Conservation (phyloP, 2,113 vertebrate species). For the Python bivittatus region DNA sequence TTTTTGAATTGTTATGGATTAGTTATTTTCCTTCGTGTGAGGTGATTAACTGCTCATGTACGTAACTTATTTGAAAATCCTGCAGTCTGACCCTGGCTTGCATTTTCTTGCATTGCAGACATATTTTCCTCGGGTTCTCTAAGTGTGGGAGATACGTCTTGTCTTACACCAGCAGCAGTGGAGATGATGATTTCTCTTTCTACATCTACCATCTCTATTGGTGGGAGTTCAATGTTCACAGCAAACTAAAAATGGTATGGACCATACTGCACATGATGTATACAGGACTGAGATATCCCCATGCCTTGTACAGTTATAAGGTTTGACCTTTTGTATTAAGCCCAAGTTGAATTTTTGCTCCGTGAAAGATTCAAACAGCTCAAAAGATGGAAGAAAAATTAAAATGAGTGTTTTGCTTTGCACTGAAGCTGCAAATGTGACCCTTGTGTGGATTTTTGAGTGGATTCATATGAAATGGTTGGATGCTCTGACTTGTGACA, state of each 20-base stretch:
- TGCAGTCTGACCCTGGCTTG: background rate
- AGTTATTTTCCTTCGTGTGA: background rate
- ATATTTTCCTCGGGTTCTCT: slow-evolving; percentile 93
- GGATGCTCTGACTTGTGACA: background rate
- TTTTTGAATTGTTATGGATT: background rate
- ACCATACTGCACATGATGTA: background rate
- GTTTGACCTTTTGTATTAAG: background rate
- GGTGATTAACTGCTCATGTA: too few relatives aligned
- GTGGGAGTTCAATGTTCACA: slow-evolving; percentile 96
- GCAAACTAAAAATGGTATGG: slow-evolving; percentile 87
- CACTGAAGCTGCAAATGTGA: background rate
- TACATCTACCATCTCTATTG: slow-evolving; percentile 93
- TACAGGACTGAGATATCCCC: background rate
- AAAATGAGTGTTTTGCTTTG: background rate
- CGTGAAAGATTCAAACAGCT: background rate
- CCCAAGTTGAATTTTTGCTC: background rate
- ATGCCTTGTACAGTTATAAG: background rate
- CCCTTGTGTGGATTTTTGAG: background rate
- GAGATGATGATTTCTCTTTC: slow-evolving; percentile 87
- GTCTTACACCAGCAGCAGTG: slow-evolving; percentile 91
- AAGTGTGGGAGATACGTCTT: slow-evolving; percentile 92
- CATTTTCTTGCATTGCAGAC: slow-evolving; percentile 65
- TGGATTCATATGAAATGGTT: background rate
- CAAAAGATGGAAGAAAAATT: background rate
- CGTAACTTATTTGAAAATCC: background rate